Base-by-base conservation (phyloP, 2,888 invertebrate species). In the Pachydiplax longipennis region DNA sequence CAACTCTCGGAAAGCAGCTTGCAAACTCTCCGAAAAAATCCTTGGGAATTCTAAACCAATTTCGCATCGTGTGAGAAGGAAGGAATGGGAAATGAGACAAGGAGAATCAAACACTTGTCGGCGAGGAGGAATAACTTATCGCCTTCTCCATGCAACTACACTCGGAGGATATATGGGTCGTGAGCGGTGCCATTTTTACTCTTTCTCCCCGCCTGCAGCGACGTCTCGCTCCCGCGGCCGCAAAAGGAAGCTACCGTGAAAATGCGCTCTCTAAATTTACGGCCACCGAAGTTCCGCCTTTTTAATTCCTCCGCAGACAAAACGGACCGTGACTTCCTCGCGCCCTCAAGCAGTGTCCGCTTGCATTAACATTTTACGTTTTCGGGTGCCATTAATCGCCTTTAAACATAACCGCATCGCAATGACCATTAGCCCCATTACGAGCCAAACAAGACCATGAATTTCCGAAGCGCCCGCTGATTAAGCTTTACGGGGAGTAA, bases 351-450 rank as follows among this genome's bases (percentile, higher is more conserved):
- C 48, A 48, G 13, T 12, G 58, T 35, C 35, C 83, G 13, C 81
- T 25, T 44, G 31, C 53, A 82, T 82, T 53, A 82, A 82, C 53
- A 58, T 83, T 58, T 40, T 31, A 44, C 83, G 58, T 58, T 83
- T 53, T 53, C 83, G 58, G 83, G 5, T 22, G 58, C 58, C 83
- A 35, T 83, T 61, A 83, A 83, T 83, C 83, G 83, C 22, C 58
- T 61, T 61, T 83, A 83, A 83, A 61, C 83, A 58, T 83, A 83
- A 58, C 53, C 83, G 58, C 83, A 35, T 83, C 83, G 83, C 83
- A 61, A 22, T 35, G 83, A 58, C 83, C 58, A 61, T 83, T 83
- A 35, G 18, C 35, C 44, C 35, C 83, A 58, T 61, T 61, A 53
- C 58, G 58, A 53, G 25, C 31, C 18, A 53, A 83, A 6, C 80